Evolutionary conservation across 2,113 vertebrate genomes (phyloP).

Genomic region (Protomyctophum bolini): DNA sequence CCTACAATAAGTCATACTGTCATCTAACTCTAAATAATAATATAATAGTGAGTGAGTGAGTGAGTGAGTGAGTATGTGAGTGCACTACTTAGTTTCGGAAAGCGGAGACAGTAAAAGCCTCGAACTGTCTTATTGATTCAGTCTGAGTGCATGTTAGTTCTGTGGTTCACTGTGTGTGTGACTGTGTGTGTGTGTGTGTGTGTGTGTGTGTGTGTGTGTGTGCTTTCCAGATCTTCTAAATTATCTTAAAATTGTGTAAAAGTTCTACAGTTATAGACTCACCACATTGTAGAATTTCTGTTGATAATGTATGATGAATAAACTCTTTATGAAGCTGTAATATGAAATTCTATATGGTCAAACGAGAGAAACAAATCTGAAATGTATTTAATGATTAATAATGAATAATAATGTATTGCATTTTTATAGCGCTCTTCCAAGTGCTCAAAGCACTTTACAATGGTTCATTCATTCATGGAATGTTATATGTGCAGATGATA

Average conservation of each 20-base stretch:
- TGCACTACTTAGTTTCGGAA: slow-evolving; percentile 50
- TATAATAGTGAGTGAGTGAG: too few relatives aligned
- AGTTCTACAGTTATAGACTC: background rate
- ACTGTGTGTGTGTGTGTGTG: background rate
- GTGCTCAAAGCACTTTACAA: too few relatives aligned
- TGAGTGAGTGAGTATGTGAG: slow-evolving; percentile 10
- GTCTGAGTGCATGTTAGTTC: slow-evolving; percentile 1
- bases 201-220: background rate
- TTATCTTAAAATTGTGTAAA: background rate
- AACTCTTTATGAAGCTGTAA: too few relatives aligned
- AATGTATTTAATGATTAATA: too few relatives aligned
- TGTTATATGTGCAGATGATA: too few relatives aligned
- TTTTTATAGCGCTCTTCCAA: too few relatives aligned
- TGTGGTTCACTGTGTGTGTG: background rate
- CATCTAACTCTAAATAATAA: too few relatives aligned
- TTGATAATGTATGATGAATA: background rate
- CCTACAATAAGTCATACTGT: too few relatives aligned
- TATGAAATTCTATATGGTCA: too few relatives aligned
- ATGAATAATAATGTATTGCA: too few relatives aligned
- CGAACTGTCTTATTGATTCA: slow-evolving; percentile 58
- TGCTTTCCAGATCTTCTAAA: background rate
- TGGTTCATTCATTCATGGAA: too few relatives aligned
- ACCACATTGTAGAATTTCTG: background rate
- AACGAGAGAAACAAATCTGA: too few relatives aligned
- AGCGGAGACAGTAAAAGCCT: slow-evolving; percentile 64